These are phyloP conservation scores for Nothocercus nigrocapillus DNA, from an alignment of 2,113 vertebrate genomes.

Conservation along the genomic window DNA sequence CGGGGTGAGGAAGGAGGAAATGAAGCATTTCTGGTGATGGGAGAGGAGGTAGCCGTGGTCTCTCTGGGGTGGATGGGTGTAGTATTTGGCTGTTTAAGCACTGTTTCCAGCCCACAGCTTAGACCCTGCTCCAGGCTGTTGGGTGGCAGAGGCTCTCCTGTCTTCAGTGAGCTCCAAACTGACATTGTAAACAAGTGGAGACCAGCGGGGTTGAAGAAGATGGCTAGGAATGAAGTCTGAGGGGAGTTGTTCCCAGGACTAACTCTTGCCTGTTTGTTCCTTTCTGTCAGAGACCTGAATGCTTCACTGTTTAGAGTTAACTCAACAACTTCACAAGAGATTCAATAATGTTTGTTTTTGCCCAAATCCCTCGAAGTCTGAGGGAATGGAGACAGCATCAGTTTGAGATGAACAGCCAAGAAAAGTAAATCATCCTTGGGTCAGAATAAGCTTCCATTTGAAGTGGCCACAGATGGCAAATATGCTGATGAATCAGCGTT, in stretches of 20 bases:
- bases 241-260: background rate
- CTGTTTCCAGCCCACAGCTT: rapidly evolving
- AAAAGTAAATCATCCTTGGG: conserved; percentile 47
- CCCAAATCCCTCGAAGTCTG: conserved; percentile 14
- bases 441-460: conserved; percentile 4
- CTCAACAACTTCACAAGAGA: background rate
- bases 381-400: conserved; percentile 23
- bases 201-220: background rate
- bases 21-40: background rate
- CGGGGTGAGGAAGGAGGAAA: background rate
- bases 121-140: background rate
- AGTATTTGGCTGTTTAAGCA: background rate
- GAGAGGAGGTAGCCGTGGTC: background rate
- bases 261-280: background rate
- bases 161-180: background rate
- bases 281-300: background rate
- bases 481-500: conserved; percentile 43
- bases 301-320: background rate
- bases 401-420: conserved; percentile 23
- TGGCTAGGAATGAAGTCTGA: background rate
- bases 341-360: background rate
- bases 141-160: background rate
- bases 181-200: background rate
- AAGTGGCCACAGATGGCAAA: conserved; percentile 30
- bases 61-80: background rate